Evolutionary conservation across 1,140 invertebrate species (phyloP).

Genomic region (Thrips palmi): DNA sequence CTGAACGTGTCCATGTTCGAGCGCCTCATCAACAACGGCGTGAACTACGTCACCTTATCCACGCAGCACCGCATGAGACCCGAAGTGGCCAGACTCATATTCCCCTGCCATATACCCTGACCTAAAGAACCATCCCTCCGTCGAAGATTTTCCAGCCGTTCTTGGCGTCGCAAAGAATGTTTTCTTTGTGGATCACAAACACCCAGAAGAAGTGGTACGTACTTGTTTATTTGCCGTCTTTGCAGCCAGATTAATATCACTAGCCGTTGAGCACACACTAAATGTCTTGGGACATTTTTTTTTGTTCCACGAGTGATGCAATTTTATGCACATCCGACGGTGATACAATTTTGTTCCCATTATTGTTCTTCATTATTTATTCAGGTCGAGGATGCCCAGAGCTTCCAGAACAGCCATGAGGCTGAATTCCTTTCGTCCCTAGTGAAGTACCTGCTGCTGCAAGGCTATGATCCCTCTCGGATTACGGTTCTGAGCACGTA

Average conservation of each 20-base stretch:
- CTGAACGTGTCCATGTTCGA: conserved; percentile 55
- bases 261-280: no score
- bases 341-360: conserved; percentile 13
- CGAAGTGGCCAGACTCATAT: conserved; percentile 35
- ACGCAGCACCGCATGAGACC: conserved; percentile 48
- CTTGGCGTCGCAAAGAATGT: conserved; percentile 30
- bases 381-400: conserved; percentile 26
- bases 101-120: conserved; percentile 38
- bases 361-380: conserved; percentile 16
- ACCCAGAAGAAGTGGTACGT: conserved; percentile 25
- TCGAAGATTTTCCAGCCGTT: conserved; percentile 27
- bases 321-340: conserved; percentile 11
- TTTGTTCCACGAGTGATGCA: not conserved
- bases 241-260: no score
- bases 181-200: conserved; percentile 37
- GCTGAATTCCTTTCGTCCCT: conserved; percentile 31
- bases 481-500: conserved; percentile 50
- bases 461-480: conserved; percentile 32
- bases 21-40: conserved; percentile 37
- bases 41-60: conserved; percentile 28
- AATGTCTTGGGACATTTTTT: no score
- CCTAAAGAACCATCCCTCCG: conserved; percentile 31
- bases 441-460: conserved; percentile 35
- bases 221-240: not conserved
- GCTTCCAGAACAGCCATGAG: conserved; percentile 37